phyloP scores from a whole-genome alignment of 2,797 vertebrate species.

The Mycteria americana region DNA sequence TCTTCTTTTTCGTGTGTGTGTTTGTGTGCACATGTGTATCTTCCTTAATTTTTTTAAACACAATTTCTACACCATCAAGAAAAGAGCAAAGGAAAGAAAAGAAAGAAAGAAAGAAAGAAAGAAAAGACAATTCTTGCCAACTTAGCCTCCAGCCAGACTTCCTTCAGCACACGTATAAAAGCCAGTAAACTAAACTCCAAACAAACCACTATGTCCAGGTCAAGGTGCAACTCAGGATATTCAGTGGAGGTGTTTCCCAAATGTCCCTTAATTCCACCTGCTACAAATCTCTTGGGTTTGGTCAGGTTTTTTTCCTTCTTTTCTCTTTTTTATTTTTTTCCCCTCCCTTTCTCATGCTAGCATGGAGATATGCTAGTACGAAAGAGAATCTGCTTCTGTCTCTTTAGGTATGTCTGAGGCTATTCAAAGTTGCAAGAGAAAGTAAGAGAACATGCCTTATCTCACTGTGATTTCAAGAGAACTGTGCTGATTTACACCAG shows the following conservation, averaged over 20 bases:
- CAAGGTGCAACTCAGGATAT: neutral
- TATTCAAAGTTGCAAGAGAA: neutral
- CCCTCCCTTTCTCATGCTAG: neutral
- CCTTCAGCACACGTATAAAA: neutral
- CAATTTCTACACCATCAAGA: neutral
- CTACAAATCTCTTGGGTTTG: neutral
- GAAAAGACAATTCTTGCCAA: neutral
- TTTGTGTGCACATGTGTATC: neutral
- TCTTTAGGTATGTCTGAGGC: neutral
- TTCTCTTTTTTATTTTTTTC: too few relatives aligned
- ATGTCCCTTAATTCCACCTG: neutral
- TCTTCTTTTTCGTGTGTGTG: neutral
- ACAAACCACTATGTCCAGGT: neutral
- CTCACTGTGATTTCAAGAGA: neutral
- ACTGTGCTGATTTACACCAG: neutral
- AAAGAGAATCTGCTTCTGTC: neutral
- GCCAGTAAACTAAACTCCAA: neutral
- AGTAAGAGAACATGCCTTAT: rapidly evolving
- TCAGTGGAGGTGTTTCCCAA: neutral
- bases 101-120: neutral
- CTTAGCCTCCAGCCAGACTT: neutral
- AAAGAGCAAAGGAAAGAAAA: neutral
- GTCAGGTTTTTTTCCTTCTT: neutral
- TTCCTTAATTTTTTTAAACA: neutral
- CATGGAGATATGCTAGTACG: neutral